Evolutionary conservation across 1,140 invertebrate species (phyloP).

Genomic region (Lutraria rhynchaena): DNA sequence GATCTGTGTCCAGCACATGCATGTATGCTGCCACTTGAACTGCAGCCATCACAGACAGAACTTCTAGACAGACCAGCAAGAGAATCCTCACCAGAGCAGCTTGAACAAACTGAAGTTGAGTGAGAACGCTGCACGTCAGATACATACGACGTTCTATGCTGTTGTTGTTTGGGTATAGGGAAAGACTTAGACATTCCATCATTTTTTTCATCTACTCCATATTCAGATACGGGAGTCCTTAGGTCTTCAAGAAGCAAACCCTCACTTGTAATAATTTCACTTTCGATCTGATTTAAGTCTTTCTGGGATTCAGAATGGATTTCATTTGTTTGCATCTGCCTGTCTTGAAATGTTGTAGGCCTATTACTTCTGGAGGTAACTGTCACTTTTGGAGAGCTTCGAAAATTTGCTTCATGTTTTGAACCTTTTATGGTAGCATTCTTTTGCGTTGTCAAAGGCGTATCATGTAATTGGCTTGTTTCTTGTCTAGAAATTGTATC

Average conservation of each 20-base stretch:
- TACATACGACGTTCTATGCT: background rate
- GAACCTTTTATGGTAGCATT: background rate
- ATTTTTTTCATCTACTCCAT: too few species aligned
- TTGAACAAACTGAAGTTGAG: background rate
- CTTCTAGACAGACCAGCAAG: conserved; percentile 6
- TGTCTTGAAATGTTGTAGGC: too few species aligned
- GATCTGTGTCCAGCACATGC: background rate
- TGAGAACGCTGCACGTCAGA: background rate
- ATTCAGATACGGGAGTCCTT: too few species aligned
- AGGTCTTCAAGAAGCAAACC: too few species aligned
- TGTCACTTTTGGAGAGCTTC: background rate
- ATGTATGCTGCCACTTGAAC: conserved; percentile 2
- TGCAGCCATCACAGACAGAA: conserved; percentile 38
- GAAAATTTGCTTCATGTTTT: background rate
- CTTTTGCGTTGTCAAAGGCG: background rate
- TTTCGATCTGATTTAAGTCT: too few species aligned
- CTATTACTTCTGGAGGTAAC: background rate
- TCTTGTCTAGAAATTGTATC: background rate
- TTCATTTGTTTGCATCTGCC: too few species aligned
- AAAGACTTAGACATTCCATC: too few species aligned
- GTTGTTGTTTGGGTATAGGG: too few species aligned
- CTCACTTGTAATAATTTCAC: too few species aligned
- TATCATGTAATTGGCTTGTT: too few species aligned
- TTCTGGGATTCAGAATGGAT: too few species aligned
- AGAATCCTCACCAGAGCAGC: conserved; percentile 32